A percentile compares a stretch with the other conserved stretches of the same genome.
Evolutionary conservation across 2,113 vertebrate species (phyloP).

Genomic region (Procapra przewalskii): DNA sequence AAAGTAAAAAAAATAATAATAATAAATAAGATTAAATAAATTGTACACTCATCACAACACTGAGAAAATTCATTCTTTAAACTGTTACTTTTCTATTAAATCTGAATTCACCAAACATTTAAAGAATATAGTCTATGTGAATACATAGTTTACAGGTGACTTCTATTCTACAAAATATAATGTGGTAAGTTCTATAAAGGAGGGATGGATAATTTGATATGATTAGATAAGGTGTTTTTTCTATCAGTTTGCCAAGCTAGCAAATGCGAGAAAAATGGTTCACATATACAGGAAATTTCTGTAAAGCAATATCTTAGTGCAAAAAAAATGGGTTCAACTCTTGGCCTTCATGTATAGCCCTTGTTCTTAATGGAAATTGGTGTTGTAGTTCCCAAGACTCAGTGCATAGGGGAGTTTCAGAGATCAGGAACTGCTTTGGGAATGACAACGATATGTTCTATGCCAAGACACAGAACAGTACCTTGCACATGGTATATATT

Average conservation of each 20-base stretch:
- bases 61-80: background rate
- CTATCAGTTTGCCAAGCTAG: background rate
- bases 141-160: background rate
- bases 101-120: background rate
- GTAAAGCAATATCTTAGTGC: background rate
- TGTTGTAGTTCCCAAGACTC: background rate
- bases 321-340: background rate
- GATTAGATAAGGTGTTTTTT: background rate
- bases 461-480: background rate
- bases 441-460: background rate
- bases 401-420: background rate
- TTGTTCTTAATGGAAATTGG: background rate
- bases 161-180: background rate
- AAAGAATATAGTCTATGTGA: background rate
- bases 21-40: background rate
- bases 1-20: no score
- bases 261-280: background rate
- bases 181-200: background rate
- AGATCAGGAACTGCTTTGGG: background rate
- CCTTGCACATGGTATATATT: background rate
- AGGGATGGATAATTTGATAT: background rate
- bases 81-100: background rate
- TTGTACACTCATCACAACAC: background rate
- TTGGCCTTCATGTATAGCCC: background rate
- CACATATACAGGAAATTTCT: background rate